Base-by-base conservation (phyloP, 2,113 vertebrate species). In the Poecile atricapillus region DNA sequence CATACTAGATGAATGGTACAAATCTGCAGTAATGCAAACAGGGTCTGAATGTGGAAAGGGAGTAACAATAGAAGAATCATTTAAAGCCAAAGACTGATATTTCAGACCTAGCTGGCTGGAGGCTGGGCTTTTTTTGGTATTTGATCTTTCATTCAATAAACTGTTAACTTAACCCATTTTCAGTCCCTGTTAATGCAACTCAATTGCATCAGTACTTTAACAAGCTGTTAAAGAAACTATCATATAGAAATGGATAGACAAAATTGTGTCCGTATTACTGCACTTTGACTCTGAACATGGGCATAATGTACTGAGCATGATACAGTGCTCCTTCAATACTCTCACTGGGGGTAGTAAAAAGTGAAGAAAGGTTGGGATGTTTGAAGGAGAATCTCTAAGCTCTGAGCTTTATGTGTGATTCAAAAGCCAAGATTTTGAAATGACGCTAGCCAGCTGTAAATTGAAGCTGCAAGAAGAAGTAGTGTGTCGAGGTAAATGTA, bases 91-190 rank as follows among this genome's bases (percentile, higher is more conserved):
- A 70, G 53, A 89, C 24, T 93, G 94, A 30, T 84, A 87, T 74
- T 28, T 91, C 71, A 70, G 68, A 67, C 60, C 31, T 49, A 70
- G n/a, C 20, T 75, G 65, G 25, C 64, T 88, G 22, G 35, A 94
- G 52, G 49, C 53, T 84, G 60, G 33, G 33, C 21, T 63, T 70
- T 81, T 70, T 65, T 68, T 52, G 39, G 41, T 47, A 67, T 90
- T 88, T 64, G 85, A 83, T 68, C 93, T 90, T 88, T 90, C 83
- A 55, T 92, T 93, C 79, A 84, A 89, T 88, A 84, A 95, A 89
- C 69, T 2, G 1, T 46, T 86, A 92, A 83, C 44, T 46, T 86
- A 92, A 83, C 44, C 85, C 37, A 49, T 90, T 87, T 80, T 49
- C 41, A 63, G 41, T 53, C 44, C 52, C 62, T 2, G 0, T 76